Conservation (phyloP, 2,797 vertebrate genomes). For the Galago senegalensis region DNA sequence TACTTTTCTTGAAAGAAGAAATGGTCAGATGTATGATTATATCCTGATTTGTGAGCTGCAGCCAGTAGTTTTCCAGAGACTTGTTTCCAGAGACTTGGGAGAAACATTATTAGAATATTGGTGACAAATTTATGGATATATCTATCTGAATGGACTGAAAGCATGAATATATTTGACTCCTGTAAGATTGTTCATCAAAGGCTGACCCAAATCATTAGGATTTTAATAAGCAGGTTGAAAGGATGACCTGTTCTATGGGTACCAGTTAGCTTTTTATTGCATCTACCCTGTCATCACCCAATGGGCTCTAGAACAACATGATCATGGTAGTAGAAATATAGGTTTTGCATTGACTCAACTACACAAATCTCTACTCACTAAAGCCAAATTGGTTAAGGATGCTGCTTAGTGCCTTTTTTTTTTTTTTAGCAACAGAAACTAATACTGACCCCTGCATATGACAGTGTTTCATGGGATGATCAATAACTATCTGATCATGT, state of each 20-base stretch:
- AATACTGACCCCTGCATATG: not conserved
- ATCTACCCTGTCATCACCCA: not conserved
- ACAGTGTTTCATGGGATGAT: not conserved
- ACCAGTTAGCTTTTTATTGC: not conserved
- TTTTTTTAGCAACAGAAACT: not conserved
- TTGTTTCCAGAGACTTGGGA: not conserved
- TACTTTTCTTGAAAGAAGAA: not conserved
- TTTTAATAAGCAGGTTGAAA: not conserved
- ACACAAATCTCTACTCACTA: not conserved
- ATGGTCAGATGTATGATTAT: not conserved
- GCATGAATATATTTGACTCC: not conserved
- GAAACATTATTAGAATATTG: not conserved
- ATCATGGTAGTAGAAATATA: not conserved
- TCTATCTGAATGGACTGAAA: not conserved
- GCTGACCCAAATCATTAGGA: not conserved
- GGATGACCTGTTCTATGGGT: not conserved
- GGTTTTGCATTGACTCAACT: not conserved
- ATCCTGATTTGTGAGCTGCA: not conserved
- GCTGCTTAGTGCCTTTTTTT: not conserved
- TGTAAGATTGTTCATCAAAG: not conserved
- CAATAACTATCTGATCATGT: not conserved
- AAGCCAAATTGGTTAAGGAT: not conserved
- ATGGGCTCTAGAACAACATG: not conserved
- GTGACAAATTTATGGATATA: not conserved
- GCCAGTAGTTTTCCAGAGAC: not conserved